Evolutionary conservation across 2,888 invertebrate genomes (phyloP).

Genomic region (Phorcus lineatus): DNA sequence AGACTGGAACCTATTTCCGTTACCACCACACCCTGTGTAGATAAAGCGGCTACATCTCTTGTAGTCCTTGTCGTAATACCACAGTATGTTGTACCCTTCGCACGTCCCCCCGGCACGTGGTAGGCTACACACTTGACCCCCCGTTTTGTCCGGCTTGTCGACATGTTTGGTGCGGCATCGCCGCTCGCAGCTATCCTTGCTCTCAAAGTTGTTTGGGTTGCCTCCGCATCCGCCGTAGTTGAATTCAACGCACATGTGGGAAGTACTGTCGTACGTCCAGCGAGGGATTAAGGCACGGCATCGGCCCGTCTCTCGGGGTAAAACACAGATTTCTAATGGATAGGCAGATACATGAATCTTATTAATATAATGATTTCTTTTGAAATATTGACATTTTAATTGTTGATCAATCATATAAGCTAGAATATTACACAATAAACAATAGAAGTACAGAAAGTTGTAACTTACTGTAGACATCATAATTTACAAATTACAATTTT

Average conservation of each 20-base stretch:
- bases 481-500: no score
- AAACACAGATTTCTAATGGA: constrained; percentile 47
- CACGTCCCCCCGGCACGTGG: constrained; percentile 47
- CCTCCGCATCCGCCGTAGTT: constrained; percentile 91
- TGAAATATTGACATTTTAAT: no score
- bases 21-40: constrained; percentile 90
- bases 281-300: constrained; percentile 57
- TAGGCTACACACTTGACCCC: constrained; percentile 27
- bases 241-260: constrained; percentile 85
- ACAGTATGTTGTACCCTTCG: constrained; percentile 74
- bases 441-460: no score
- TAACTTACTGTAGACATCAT: no score
- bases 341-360: neutral
- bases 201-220: constrained; percentile 80
- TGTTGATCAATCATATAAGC: no score
- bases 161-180: constrained; percentile 35
- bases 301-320: constrained; percentile 56
- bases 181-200: constrained; percentile 47
- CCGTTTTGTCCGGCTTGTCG: neutral
- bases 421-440: no score
- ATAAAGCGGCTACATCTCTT: constrained; percentile 83
- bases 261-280: constrained; percentile 81
- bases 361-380: no score
- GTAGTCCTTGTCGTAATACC: constrained; percentile 82
- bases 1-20: constrained; percentile 85